Percentiles rank a stretch among this genome's conserved stretches.
Evolutionary conservation across 1,140 invertebrate species (phyloP).

Genomic region (Drosophila ambigua): DNA sequence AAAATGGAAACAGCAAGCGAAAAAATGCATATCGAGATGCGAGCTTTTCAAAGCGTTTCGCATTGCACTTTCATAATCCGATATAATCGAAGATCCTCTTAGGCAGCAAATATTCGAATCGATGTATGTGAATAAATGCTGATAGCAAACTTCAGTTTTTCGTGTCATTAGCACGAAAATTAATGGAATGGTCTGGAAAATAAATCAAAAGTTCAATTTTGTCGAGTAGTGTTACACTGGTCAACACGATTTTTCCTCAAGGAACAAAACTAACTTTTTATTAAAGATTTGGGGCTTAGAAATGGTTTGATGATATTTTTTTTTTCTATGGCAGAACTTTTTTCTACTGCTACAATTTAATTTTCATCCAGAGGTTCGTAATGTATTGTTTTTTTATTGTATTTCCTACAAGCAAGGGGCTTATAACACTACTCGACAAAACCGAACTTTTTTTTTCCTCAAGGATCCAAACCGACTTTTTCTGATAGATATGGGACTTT

Average conservation of each 20-base stretch:
- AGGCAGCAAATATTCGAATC: background rate
- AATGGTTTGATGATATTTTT: background rate
- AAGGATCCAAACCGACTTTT: no score
- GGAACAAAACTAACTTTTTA: background rate
- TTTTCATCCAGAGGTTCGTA: background rate
- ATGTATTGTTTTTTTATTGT: background rate
- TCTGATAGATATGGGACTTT: no score
- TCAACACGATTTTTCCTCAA: no score
- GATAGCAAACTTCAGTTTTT: background rate
- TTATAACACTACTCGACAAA: no score
- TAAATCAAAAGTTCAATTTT: no score
- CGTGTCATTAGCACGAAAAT: background rate
- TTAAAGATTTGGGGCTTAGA: background rate
- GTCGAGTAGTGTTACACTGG: no score
- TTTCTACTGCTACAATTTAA: no score
- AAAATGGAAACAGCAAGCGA: constrained; percentile 1
- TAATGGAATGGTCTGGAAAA: background rate
- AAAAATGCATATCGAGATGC: background rate
- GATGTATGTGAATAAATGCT: background rate
- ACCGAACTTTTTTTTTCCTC: no score
- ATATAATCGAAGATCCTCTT: background rate
- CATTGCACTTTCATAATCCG: background rate
- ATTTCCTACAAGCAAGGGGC: background rate
- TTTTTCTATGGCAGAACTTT: no score
- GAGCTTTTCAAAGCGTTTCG: background rate